Base-by-base conservation (phyloP, 2,888 invertebrate species). In the Slavum lentiscoides region DNA sequence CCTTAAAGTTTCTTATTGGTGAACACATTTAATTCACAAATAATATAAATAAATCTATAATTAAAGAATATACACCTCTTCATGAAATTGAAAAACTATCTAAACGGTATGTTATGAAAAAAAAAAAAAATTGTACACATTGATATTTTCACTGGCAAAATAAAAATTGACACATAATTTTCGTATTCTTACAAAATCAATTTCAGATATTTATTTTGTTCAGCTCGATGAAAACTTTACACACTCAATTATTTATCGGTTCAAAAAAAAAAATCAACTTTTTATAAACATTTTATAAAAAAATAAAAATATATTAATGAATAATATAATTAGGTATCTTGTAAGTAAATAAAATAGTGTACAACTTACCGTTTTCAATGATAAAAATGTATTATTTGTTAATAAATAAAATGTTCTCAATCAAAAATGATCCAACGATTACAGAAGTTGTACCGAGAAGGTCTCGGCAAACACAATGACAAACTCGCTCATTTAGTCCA, bases 391-490 rank as follows among this genome's bases (percentile, higher is more conserved):
- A 58, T 39, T 43, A 43, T 43, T 9, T 43, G 43, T 43, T 43
- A 59, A 17, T 49, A 43, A 58, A 68, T 30, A 67, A 59, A 68
- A 68, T 49, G 8, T 76, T 59, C 17, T 76, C 30, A 59, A 30
- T 43, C n/a, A 49, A 76, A 76, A 76, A 58, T 75, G 39, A 66
- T 59, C n/a, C 43, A 69, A 62, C 9, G 7, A 39, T 77, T 70
- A 77, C 77, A 72, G 62, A 70, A 70, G 39, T 70, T 72, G 39
- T 80, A 58, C 70, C 55, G 53, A 80, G 80, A 58, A 70, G 70
- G 80, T 66, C 61, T 80, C 69, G 69, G 77, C 53, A 77, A 76
- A 77, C 62, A 77, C 64, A 72, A 80, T 80, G 70, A 39, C 70
- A 64, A 55, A 58, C 43, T 21, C 15, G 61, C 15, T 64, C 59